Evolutionary conservation across 2,888 invertebrate genomes (phyloP).

Genomic region (Physocephala rufipes): DNA sequence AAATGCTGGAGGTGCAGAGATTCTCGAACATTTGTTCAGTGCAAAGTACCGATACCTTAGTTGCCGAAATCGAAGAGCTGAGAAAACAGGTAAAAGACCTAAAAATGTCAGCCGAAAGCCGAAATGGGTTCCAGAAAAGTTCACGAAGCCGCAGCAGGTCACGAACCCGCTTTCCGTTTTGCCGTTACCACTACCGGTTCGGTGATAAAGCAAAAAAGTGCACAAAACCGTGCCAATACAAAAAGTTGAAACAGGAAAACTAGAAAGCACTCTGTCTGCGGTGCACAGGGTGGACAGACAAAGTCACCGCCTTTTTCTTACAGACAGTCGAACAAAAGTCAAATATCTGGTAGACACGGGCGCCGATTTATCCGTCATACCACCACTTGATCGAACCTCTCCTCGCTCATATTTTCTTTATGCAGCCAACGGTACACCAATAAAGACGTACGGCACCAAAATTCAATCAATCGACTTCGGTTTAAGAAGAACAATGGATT

Average conservation of each 20-base stretch:
- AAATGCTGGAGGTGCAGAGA: constrained; percentile 19
- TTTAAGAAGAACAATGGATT: constrained; percentile 29
- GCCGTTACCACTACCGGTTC: constrained; percentile 23
- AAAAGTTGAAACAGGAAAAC: constrained; percentile 30
- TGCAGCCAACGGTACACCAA: constrained; percentile 36
- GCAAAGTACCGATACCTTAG: constrained; percentile 8
- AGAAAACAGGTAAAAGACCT: constrained; percentile 26
- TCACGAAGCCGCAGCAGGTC: too few relatives aligned
- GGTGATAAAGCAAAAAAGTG: constrained; percentile 29
- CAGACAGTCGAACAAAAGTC: constrained; percentile 8
- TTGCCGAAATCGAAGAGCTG: constrained; percentile 25
- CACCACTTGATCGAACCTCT: constrained; percentile 7
- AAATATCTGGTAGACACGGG: constrained; percentile 22
- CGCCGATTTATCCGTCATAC: constrained; percentile 1
- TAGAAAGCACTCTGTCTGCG: constrained; percentile 27
- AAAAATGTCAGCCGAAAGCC: too few relatives aligned
- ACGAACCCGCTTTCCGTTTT: too few relatives aligned
- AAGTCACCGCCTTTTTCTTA: constrained; percentile 23
- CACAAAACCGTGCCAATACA: constrained; percentile 34
- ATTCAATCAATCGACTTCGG: constrained; percentile 34
- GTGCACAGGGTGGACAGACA: constrained; percentile 13
- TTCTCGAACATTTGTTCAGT: constrained; percentile 19
- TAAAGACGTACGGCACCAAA: constrained; percentile 36
- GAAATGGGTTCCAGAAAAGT: too few relatives aligned
- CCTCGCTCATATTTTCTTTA: constrained; percentile 8